A percentile compares a stretch with the other conserved stretches of the same genome.
Conservation (phyloP, 2,113 vertebrate species). For the Riparia riparia region DNA sequence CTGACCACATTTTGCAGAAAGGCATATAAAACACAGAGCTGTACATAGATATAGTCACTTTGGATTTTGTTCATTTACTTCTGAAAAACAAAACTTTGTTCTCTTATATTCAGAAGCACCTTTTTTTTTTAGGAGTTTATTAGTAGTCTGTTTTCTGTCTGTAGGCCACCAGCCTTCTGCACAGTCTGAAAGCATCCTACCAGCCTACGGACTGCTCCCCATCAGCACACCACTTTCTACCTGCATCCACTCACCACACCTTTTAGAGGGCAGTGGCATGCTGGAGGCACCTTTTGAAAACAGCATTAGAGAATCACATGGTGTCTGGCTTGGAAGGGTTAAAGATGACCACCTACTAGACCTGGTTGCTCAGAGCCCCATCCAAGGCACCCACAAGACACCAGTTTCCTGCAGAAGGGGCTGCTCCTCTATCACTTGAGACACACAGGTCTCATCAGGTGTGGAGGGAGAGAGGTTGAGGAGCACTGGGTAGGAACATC, state of each 20-base stretch:
- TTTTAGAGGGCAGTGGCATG: accelerated
- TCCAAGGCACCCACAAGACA: not conserved
- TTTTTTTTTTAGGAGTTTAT: not conserved
- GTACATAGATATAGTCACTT: not conserved
- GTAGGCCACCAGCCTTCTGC: not conserved
- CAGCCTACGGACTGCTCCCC: not conserved
- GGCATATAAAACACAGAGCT: not conserved
- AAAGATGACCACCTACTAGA: not conserved
- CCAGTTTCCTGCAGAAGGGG: not conserved
- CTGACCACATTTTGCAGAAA: not conserved
- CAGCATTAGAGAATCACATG: not conserved
- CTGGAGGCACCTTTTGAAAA: not conserved
- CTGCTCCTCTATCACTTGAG: not conserved
- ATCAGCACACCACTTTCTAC: not conserved
- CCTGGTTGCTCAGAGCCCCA: not conserved
- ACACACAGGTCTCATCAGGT: not conserved
- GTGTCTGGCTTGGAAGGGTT: not conserved
- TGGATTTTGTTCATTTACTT: not conserved
- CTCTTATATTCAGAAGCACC: not conserved
- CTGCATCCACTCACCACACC: not conserved
- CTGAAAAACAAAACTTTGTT: not conserved
- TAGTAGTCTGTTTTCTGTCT: not conserved
- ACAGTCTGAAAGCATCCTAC: not conserved
- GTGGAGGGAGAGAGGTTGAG: accelerated
- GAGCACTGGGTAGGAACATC: not conserved